Evolutionary conservation across 2,888 invertebrate species (phyloP).

Genomic region (Zaprionus bogoriensis): DNA sequence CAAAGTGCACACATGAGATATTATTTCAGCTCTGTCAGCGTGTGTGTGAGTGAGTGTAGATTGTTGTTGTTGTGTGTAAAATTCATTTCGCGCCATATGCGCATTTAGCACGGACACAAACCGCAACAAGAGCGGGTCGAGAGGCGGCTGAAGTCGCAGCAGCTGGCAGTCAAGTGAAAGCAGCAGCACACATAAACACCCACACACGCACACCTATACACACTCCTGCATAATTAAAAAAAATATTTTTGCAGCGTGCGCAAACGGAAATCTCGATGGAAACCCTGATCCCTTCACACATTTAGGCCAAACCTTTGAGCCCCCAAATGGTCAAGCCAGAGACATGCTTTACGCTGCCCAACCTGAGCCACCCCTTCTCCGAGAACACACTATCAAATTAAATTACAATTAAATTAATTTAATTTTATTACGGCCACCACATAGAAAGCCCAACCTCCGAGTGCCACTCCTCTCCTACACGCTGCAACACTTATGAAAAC

Average conservation of each 20-base stretch:
- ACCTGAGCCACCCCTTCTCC: constrained; percentile 14
- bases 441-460: neutral
- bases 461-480: neutral
- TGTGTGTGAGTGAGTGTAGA: constrained; percentile 6
- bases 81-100: constrained; percentile 75
- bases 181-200: constrained; percentile 17
- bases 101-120: constrained; percentile 66
- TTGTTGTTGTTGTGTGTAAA: constrained; percentile 39
- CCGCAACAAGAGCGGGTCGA: constrained; percentile 39
- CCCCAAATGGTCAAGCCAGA: neutral
- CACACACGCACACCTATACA: constrained; percentile 10
- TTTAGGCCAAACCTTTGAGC: constrained; percentile 57
- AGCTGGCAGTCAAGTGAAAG: constrained; percentile 52
- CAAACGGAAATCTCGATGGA: constrained; percentile 14
- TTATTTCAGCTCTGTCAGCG: constrained; percentile 45
- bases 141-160: constrained; percentile 12
- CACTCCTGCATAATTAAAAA: constrained; percentile 64
- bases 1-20: constrained; percentile 72
- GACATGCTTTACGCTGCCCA: too few relatives aligned
- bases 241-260: constrained; percentile 34
- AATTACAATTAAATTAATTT: constrained; percentile 72
- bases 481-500: constrained; percentile 33
- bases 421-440: constrained; percentile 45
- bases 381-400: constrained; percentile 64
- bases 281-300: constrained; percentile 20